Percentiles rank a stretch among this genome's conserved stretches.
Evolutionary conservation across 1,140 invertebrate species (phyloP).

Genomic region (Ridgeia piscesae): DNA sequence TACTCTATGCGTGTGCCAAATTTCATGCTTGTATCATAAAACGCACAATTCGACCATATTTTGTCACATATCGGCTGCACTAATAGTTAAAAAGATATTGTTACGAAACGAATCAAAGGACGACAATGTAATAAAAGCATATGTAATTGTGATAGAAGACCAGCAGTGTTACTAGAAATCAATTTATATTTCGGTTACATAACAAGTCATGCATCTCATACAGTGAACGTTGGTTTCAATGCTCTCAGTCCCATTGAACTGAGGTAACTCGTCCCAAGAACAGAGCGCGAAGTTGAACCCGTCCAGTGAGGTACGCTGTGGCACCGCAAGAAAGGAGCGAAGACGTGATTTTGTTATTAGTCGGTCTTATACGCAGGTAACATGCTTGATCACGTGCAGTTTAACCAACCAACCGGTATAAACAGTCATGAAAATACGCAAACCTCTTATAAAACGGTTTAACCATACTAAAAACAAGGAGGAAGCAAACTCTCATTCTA

Average conservation of each 20-base stretch:
- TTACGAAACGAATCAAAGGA: background rate
- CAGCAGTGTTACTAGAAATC: background rate
- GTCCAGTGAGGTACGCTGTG: background rate
- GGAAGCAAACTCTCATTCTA: background rate
- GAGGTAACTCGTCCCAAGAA: background rate
- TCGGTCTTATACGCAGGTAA: background rate
- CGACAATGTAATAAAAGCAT: background rate
- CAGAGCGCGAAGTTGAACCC: background rate
- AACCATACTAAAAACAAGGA: background rate
- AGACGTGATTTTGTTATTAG: background rate
- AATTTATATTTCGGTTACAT: background rate
- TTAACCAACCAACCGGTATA: background rate
- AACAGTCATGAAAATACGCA: background rate
- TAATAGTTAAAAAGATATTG: background rate
- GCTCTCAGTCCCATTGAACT: background rate
- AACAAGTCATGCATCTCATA: background rate
- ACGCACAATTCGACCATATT: no score
- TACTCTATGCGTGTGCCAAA: no score
- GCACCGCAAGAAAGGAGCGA: background rate
- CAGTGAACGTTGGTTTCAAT: background rate
- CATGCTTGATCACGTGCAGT: background rate
- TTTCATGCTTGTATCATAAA: no score
- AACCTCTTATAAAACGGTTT: slow-evolving; percentile 6
- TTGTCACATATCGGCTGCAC: no score
- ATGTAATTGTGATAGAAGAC: background rate